Base-by-base conservation (phyloP, 2,888 invertebrate species). In the Augiades crinisus region DNA sequence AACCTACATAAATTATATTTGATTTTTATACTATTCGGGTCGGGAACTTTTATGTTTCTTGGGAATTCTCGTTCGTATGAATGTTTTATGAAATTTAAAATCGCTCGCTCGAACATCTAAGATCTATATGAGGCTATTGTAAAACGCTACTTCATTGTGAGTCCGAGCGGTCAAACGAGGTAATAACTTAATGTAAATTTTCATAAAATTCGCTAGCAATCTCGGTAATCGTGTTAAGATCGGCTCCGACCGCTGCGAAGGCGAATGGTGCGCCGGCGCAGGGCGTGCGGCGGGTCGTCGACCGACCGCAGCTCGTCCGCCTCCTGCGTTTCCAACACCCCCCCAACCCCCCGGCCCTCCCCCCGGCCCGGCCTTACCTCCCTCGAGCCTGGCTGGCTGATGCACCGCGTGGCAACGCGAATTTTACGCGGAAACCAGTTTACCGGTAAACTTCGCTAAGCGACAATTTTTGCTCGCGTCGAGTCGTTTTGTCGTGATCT, bases 251-350 rank as follows among this genome's bases (percentile, higher is more conserved):
- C 60, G 61, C 71, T 71, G 73, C 72, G 71, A 58, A 63, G 62
- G 68, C 82, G 75, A 84, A 78, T 82, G 85, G 74, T 86, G 81
- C 78, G 80, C 78, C 68, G 68, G 80, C 79, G 79, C 86, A 81
- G 83, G 85, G 85, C 83, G 80, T 75, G 80, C 76, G 77, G 75
- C 79, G 78, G 88, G 87, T 87, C 87, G 87, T 83, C 87, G 88
- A 87, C 87, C 86, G 82, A 72, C 70, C 80, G 82, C 72, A 75
- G 82, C 73, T 84, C 84, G 81, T 83, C 83, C 84, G 81, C 84
- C 83, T 85, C 80, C 82, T 85, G 84, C 83, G 84, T 78, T 83
- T 81, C 72, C 75, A 79, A 78, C 80, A 72, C 66, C 76, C 74
- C 75, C 72, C 75, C 79, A 78, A 79, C 72, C 66, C 76, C 74